Conservation (phyloP, 2,888 invertebrate species). For the Dryobotodes eremita region DNA sequence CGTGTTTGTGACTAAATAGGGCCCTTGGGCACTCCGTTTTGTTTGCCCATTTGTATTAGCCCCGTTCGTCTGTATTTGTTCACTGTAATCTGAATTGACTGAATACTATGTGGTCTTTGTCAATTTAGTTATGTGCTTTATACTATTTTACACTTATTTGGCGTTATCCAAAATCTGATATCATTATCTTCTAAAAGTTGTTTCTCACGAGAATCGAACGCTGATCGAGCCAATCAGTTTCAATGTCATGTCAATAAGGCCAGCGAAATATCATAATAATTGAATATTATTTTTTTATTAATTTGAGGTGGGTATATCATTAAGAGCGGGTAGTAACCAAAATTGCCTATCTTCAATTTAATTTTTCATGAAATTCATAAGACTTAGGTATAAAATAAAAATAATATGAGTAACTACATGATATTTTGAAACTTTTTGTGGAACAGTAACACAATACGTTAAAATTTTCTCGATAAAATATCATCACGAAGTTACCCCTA, state of each 20-base stretch:
- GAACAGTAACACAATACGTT: too few relatives aligned
- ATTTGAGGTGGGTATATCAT: background rate
- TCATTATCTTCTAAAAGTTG: too few relatives aligned
- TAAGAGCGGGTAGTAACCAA: too few relatives aligned
- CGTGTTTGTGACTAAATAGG: conserved; percentile 67
- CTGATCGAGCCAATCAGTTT: background rate
- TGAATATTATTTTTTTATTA: background rate
- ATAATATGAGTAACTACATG: too few relatives aligned
- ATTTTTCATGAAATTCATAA: too few relatives aligned
- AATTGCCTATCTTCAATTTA: too few relatives aligned
- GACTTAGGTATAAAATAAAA: too few relatives aligned
- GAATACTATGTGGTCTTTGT: conserved; percentile 10
- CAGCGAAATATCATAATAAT: background rate
- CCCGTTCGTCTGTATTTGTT: conserved; percentile 39
- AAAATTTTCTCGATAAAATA: too few relatives aligned
- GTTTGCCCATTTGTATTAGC: conserved; percentile 62
- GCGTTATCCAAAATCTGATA: background rate
- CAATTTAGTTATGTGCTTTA: background rate
- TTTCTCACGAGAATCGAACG: background rate
- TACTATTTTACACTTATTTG: background rate
- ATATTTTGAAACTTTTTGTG: too few relatives aligned
- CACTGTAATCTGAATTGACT: conserved; percentile 31
- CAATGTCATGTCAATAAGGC: background rate
- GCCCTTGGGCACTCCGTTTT: conserved; percentile 66
- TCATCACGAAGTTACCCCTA: too few relatives aligned